Evolutionary conservation across 2,888 invertebrate genomes (phyloP).

Genomic region (Tolmerus cingulatus): DNA sequence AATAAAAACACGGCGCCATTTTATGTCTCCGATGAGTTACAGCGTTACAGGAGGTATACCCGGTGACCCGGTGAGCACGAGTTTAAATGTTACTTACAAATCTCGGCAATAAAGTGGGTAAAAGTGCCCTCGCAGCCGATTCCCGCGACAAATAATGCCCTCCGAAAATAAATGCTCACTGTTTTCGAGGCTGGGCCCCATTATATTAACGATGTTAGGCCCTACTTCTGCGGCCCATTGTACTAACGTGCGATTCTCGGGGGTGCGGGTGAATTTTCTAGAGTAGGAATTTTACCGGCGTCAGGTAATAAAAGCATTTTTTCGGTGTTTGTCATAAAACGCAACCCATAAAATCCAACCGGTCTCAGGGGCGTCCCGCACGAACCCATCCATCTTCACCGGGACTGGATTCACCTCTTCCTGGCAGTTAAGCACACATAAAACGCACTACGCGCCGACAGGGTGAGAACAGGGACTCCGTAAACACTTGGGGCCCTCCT

Average conservation of each 20-base stretch:
- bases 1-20: background rate
- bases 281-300: background rate
- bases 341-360: conserved; percentile 18
- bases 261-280: background rate
- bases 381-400: conserved; percentile 14
- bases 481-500: background rate
- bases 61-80: background rate
- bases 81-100: background rate
- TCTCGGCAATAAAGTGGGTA: conserved; percentile 8
- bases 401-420: conserved; percentile 20
- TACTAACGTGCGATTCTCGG: background rate
- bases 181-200: background rate
- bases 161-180: conserved; percentile 1
- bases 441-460: background rate
- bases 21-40: background rate
- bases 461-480: background rate
- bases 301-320: conserved; percentile 7
- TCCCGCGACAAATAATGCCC: background rate
- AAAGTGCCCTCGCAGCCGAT: background rate
- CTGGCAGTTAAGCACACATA: background rate
- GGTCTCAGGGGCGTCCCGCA: background rate
- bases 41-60: background rate
- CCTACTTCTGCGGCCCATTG: background rate
- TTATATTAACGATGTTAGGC: background rate
- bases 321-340: conserved; percentile 35